Evolutionary conservation across 2,113 vertebrate genomes (phyloP).

Genomic region (Emydocephalus ijimae): DNA sequence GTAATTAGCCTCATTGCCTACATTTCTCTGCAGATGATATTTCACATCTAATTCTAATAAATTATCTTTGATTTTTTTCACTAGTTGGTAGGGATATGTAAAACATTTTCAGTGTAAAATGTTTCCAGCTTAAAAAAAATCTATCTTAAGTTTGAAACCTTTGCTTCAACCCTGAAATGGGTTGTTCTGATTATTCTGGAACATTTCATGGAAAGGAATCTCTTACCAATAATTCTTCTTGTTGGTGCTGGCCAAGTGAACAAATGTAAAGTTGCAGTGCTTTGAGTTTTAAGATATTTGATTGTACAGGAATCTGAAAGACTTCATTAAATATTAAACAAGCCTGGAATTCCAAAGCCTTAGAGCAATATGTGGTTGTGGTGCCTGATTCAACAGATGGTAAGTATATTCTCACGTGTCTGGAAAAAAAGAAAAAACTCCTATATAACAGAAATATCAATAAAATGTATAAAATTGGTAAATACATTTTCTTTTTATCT

Average conservation of each 20-base stretch:
- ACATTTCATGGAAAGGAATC: slow-evolving; percentile 23
- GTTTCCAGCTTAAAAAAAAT: neutral
- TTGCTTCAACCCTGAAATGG: neutral
- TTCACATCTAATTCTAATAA: neutral
- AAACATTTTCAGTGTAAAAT: neutral
- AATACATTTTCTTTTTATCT: neutral
- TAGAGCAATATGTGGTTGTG: slow-evolving; percentile 89
- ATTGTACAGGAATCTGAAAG: slow-evolving; percentile 85
- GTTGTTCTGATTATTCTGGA: neutral
- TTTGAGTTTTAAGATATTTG: slow-evolving; percentile 74
- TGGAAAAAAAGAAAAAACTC: slow-evolving; percentile 52
- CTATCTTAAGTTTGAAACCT: neutral
- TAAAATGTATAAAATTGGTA: neutral
- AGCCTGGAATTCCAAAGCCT: slow-evolving; percentile 83
- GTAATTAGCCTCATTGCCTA: neutral
- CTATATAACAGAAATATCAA: neutral
- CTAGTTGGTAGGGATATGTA: neutral
- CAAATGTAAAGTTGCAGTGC: slow-evolving; percentile 88
- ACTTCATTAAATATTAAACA: slow-evolving; percentile 90
- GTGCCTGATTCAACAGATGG: slow-evolving; percentile 81
- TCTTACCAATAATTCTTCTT: slow-evolving; percentile 90
- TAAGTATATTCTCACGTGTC: slow-evolving; percentile 90
- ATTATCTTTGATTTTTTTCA: neutral
- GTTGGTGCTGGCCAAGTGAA: slow-evolving; percentile 79
- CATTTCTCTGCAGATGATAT: neutral